Percentiles rank a stretch among this genome's conserved stretches.
Evolutionary conservation across 2,113 vertebrate species (phyloP).

Genomic region (Odocoileus hemionus): DNA sequence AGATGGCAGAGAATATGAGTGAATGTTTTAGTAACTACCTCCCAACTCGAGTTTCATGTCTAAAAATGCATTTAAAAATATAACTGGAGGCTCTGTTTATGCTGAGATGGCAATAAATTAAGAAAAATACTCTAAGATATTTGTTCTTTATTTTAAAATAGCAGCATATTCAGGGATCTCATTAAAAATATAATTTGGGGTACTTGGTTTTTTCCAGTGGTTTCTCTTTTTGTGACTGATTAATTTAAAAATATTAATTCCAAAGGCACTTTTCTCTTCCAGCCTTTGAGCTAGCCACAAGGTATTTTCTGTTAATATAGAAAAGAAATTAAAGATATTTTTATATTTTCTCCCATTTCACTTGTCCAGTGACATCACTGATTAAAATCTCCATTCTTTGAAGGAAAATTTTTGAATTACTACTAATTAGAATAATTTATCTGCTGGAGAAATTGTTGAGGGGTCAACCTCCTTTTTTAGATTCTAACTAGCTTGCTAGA

Average conservation of each 20-base stretch:
- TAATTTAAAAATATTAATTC: not conserved
- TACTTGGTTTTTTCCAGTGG: not conserved
- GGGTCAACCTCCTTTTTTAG: slow-evolving; percentile 73
- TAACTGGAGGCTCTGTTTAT: not conserved
- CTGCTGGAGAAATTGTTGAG: slow-evolving; percentile 70
- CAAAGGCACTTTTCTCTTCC: not conserved
- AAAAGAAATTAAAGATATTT: slow-evolving; percentile 40
- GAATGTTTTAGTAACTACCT: not conserved
- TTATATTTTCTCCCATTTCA: slow-evolving; percentile 54
- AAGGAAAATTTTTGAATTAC: slow-evolving; percentile 68
- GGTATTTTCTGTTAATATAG: not conserved
- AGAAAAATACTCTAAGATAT: not conserved
- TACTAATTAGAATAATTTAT: slow-evolving; percentile 66
- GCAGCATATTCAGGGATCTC: not conserved
- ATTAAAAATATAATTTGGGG: not conserved
- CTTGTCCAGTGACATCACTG: slow-evolving; percentile 57
- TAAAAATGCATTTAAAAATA: slow-evolving; percentile 18
- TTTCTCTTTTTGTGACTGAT: not conserved
- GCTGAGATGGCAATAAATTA: not conserved
- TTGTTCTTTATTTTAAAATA: not conserved
- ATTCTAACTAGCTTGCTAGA: slow-evolving; percentile 78
- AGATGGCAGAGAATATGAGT: not conserved
- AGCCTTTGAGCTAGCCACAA: not conserved
- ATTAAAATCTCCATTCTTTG: slow-evolving; percentile 68
- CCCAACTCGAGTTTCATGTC: not conserved